Evolutionary conservation across 2,888 invertebrate species (phyloP), one percentile per base, ranked within the genome.

Genomic region (Zaprionus bogoriensis): DNA sequence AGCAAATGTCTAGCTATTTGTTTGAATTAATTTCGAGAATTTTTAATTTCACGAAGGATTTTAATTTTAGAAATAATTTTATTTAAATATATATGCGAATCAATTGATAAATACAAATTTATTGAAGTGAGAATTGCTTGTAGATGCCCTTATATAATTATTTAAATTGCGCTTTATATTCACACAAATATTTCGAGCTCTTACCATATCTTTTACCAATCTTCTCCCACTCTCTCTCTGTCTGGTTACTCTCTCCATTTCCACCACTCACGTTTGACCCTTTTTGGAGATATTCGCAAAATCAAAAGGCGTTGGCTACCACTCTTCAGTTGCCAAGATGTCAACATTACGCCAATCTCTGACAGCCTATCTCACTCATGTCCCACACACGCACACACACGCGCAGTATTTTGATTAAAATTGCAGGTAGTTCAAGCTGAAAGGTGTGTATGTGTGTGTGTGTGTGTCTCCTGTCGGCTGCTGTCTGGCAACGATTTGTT

Each of bases 331-430:
- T 64, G 75, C 48, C 54, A 59, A 60, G 10, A 76, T 74, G 76
- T 82, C 77, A 70, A 67, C 74, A 79, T 79, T 74, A 82, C 50
- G 77, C 66, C 82, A 79, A 67, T 62, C 73, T 50, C 66, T 75
- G 77, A 81, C 81, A 73, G 57, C 66, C 75, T 62, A 67, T 64
- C 74, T 54, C 74, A 63, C 61, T 54, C 58, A 53, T 70, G 67
- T 67, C 71, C 74, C 47, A 47, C 47, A 17, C 36, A 12, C 14
- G 6, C 28, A 14, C 25, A 12, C 25, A 14, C 42, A 12, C n/a
- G n/a, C 5, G 9, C 22, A 17, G 52, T 19, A 63, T 71, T 71
- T 71, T 71, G 73, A 73, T 71, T 71, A 68, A 73, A 73, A 71
- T 59, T 63, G 55, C 69, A 78, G 71, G 64, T 74, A 53, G 39